A percentile compares a stretch with the other conserved stretches of the same genome.
phyloP scores from a whole-genome alignment of 2,113 vertebrate genomes.

The Micronycteris hirsuta region DNA sequence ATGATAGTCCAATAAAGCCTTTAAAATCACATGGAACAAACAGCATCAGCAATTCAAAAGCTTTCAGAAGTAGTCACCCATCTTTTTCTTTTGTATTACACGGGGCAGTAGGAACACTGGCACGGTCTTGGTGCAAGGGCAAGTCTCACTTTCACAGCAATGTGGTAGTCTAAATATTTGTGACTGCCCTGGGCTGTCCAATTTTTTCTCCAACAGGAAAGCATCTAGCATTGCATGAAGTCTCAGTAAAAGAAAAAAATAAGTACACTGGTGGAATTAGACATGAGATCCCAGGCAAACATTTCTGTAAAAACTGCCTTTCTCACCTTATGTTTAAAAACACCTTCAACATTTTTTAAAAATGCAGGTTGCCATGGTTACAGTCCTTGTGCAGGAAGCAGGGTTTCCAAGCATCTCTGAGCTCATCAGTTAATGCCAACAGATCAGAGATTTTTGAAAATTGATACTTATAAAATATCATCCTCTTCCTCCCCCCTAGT shows the following conservation, averaged over 20 bases:
- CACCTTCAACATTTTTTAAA: constrained; percentile 64
- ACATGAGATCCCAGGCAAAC: constrained; percentile 14
- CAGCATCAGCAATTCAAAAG: not conserved
- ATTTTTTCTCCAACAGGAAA: not conserved
- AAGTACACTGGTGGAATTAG: constrained; percentile 9
- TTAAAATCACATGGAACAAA: not conserved
- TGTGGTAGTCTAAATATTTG: not conserved
- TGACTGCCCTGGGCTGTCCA: not conserved
- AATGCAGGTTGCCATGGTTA: constrained; percentile 64
- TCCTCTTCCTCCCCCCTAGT: not conserved
- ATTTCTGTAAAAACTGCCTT: constrained; percentile 59
- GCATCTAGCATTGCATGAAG: not conserved
- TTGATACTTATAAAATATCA: constrained; percentile 67
- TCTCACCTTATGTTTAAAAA: constrained; percentile 72
- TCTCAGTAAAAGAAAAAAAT: not conserved
- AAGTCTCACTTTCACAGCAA: not conserved
- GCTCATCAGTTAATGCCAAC: constrained; percentile 57
- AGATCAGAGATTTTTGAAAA: constrained; percentile 61
- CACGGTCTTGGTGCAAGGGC: not conserved
- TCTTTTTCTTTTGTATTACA: not conserved
- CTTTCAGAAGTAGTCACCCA: not conserved
- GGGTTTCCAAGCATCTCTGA: constrained; percentile 27
- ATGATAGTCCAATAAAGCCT: not conserved
- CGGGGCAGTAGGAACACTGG: not conserved
- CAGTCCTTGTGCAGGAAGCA: constrained; percentile 41